Base-by-base conservation (phyloP, 2,888 invertebrate genomes). In the Lathronympha strigana region DNA sequence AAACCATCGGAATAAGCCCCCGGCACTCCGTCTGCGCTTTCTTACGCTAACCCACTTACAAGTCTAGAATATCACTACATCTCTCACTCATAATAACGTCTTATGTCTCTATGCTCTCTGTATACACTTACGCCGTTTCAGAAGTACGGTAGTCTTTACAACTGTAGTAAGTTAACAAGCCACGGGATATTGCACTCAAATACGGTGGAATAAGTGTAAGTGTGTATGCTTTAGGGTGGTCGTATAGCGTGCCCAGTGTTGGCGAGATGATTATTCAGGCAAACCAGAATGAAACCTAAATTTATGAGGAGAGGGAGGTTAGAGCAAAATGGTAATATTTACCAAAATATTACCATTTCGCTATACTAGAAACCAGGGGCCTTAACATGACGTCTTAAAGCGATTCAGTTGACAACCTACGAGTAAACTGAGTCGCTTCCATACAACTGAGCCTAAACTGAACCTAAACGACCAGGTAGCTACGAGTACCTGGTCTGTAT, bases 41-140 rank as follows among this genome's bases (percentile, higher is more conserved):
- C 89, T 88, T 87, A 78, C 73, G 79, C 79, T 88, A 88, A 88
- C 90, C 88, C 77, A 89, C 84, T 84, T 72, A 68, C 61, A 38
- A 50, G 28, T 23, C 55, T 79, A 69, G 84, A 61, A 61, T 53
- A 61, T 33, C 43, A 28, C 38, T 28, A 49, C 28, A 11, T 11
- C 38, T 23, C 4, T 0, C 15, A 38, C 4, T 31, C 8, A 1
- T 1, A 40, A 25, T 17, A 55, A 55, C 17, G 40, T 17, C 55
- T 6, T 28, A 55, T 28, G 11, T 19, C 15, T 11, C 17, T 38
- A 40, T 13, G 2, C 6, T 23, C 40, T 3, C 2, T 13, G 5
- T 13, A 43, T 19, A 28, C 28, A 28, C 17, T 19, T 55, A 40
- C 25, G 25, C 17, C 40, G 0, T 28, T 40, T 28, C 13, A 11